A percentile compares a stretch with the other conserved stretches of the same genome.
Conservation (phyloP, 2,113 vertebrate species). For the Urocolius indicus region DNA sequence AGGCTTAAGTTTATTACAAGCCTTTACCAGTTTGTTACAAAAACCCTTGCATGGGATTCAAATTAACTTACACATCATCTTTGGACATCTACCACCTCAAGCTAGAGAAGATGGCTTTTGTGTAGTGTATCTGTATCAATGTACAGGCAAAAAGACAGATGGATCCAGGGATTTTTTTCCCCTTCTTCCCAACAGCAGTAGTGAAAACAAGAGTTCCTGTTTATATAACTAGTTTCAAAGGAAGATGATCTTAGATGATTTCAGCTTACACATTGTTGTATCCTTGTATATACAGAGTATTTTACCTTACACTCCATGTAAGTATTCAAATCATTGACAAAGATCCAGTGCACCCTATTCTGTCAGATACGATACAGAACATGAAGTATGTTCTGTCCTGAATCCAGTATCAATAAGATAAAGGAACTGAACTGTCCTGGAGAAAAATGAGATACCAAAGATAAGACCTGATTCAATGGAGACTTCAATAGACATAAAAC, state of each 20-base stretch:
- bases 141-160: background rate
- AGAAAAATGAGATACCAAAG: background rate
- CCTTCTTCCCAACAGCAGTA: background rate
- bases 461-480: background rate
- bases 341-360: no score
- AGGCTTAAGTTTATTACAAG: background rate
- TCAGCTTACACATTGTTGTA: background rate
- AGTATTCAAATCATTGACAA: background rate
- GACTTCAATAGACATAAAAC: background rate
- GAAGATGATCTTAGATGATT: background rate
- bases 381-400: background rate
- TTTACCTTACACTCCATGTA: background rate
- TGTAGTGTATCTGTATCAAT: background rate
- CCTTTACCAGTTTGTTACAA: background rate
- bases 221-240: background rate
- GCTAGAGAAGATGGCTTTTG: background rate
- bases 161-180: background rate
- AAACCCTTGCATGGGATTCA: background rate
- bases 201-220: background rate
- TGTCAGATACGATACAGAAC: background rate
- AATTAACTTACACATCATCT: background rate
- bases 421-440: background rate
- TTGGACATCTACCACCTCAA: background rate
- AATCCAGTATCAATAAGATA: background rate
- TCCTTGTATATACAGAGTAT: background rate